These are phyloP conservation scores for Molanna angustata DNA, from an alignment of 2,888 invertebrate genomes.

Conservation along the genomic window DNA sequence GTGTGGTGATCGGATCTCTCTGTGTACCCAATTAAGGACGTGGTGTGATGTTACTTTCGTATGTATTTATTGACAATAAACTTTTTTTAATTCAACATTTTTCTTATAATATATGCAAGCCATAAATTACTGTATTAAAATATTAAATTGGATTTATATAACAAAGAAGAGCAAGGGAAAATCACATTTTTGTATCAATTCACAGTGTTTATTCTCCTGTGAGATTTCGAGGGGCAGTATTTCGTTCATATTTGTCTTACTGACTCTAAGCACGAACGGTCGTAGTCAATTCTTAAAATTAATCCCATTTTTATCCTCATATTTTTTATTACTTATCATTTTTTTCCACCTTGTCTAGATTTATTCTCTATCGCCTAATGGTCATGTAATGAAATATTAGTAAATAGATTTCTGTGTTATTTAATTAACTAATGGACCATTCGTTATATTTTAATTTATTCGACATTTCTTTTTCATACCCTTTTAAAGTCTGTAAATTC, in stretches of 20 bases:
- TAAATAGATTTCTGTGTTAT: conserved; percentile 17
- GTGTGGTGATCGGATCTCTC: too few species aligned
- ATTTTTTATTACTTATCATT: conserved; percentile 10
- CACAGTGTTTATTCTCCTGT: conserved; percentile 9
- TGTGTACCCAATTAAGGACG: too few species aligned
- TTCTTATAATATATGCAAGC: too few species aligned
- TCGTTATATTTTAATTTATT: conserved; percentile 22
- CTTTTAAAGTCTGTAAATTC: conserved; percentile 31
- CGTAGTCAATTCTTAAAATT: conserved; percentile 17
- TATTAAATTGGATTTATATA: too few species aligned
- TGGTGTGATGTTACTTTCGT: too few species aligned
- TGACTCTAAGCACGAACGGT: conserved; percentile 20
- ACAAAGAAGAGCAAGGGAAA: too few species aligned
- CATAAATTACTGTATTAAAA: too few species aligned
- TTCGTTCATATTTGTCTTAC: too few species aligned
- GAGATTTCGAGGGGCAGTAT: too few species aligned
- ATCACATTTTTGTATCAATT: too few species aligned
- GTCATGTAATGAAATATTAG: conserved; percentile 18
- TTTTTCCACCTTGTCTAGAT: conserved; percentile 15
- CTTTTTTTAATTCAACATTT: too few species aligned
- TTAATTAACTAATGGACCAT: conserved; percentile 21
- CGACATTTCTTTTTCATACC: conserved; percentile 7
- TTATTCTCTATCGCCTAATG: conserved; percentile 23
- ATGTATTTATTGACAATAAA: too few species aligned
- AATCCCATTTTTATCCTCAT: conserved; percentile 8